These are phyloP conservation scores for Alcedo atthis DNA, from an alignment of 2,797 vertebrate species.

Conservation along the genomic window DNA sequence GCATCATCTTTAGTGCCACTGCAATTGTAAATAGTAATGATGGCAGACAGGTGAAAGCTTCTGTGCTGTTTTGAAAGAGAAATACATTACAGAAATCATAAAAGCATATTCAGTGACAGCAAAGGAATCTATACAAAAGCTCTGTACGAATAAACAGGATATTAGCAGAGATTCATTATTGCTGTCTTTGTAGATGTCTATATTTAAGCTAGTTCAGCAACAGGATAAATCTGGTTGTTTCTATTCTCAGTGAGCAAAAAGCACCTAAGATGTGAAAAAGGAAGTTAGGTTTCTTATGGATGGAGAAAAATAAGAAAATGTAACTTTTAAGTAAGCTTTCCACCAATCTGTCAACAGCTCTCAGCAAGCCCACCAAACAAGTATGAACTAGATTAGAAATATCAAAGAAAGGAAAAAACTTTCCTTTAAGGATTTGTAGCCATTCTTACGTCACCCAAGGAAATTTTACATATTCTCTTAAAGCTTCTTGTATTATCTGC, in stretches of 20 bases:
- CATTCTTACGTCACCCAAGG: background rate
- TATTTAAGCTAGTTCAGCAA: slow-evolving; percentile 20
- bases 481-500: background rate
- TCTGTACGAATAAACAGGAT: slow-evolving; percentile 37
- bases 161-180: slow-evolving; percentile 54
- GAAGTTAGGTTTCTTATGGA: slow-evolving; percentile 3
- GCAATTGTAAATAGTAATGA: slow-evolving; percentile 68
- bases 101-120: slow-evolving; percentile 51
- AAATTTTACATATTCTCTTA: background rate
- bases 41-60: slow-evolving; percentile 71
- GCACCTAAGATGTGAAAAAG: background rate
- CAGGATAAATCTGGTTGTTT: slow-evolving; percentile 2
- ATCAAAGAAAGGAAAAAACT: background rate
- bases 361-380: background rate
- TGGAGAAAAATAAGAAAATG: background rate
- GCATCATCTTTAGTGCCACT: slow-evolving; percentile 68
- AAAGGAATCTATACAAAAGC: slow-evolving; percentile 56
- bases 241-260: background rate
- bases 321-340: background rate
- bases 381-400: background rate
- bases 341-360: background rate
- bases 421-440: background rate
- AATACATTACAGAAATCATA: slow-evolving; percentile 72
- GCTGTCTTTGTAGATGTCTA: slow-evolving; percentile 6
- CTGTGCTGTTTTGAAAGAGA: slow-evolving; percentile 60